Conservation (phyloP, 1,140 invertebrate species). For the honey bee (Apis mellifera) region Amel_HAv3.1 CM009935.2:13348001-13348500, state of each 20-base stretch:
- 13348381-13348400: slow-evolving; percentile 95
- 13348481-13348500: slow-evolving; percentile 89
- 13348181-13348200: background rate
- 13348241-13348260: slow-evolving; percentile 96
- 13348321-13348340: slow-evolving; percentile 97
- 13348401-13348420: slow-evolving; percentile 84
- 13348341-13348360: slow-evolving; percentile 91
- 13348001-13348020: slow-evolving; percentile 91
- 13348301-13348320: slow-evolving; percentile 96
- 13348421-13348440: slow-evolving; percentile 10
- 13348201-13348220: background rate
- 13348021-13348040: slow-evolving; percentile 96
- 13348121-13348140: slow-evolving; percentile 96
- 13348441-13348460: background rate
- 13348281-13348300: slow-evolving; percentile 91
- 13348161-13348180: slow-evolving; percentile 69
- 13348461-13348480: background rate
- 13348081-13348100: slow-evolving; percentile 98
- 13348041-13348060: slow-evolving; percentile 98
- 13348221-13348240: slow-evolving; percentile 84
- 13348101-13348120: slow-evolving; percentile 97
- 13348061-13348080: slow-evolving; percentile 96
- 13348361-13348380: slow-evolving; percentile 83
- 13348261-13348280: slow-evolving; percentile 97
- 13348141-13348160: slow-evolving; percentile 88